Percentiles rank a stretch among this genome's conserved stretches.
Conservation (phyloP, 2,888 invertebrate genomes). For the Cephonodes hylas region DNA sequence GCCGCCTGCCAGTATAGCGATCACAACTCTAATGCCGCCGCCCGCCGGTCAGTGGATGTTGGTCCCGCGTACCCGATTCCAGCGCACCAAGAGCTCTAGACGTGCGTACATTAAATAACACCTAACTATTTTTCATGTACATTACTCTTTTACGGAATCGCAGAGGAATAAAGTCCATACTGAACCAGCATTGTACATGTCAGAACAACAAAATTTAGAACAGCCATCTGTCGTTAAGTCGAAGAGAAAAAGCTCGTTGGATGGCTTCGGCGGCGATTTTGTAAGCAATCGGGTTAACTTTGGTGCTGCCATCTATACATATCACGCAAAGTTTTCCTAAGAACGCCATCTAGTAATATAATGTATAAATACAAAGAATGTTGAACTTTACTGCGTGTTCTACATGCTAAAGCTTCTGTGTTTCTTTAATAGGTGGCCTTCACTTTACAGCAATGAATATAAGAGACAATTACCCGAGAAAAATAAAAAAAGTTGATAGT, state of each 20-base stretch:
- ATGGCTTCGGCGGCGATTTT: not conserved
- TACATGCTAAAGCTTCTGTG: not conserved
- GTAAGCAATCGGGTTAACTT: not conserved
- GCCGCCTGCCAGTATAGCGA: conserved; percentile 72
- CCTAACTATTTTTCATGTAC: conserved; percentile 19
- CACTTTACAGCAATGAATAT: not conserved
- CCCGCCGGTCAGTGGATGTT: conserved; percentile 46
- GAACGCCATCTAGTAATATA: not conserved
- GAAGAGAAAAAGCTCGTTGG: conserved; percentile 19
- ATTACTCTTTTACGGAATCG: conserved; percentile 22
- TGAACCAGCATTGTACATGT: conserved; percentile 38
- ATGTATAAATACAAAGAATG: not conserved
- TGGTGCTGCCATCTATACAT: not conserved
- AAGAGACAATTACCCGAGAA: not conserved
- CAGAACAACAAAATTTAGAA: not conserved
- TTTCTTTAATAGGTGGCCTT: not conserved
- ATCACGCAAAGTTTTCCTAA: too few species aligned
- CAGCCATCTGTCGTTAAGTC: conserved; percentile 26
- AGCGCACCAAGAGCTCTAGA: conserved; percentile 42
- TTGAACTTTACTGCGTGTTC: not conserved
- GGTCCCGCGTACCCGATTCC: conserved; percentile 59
- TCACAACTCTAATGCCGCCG: conserved; percentile 72
- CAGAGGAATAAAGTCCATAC: not conserved
- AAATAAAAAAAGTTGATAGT: too few species aligned
- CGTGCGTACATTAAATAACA: conserved; percentile 3